Conservation (phyloP, 2,888 invertebrate species). For the Zhuqinia jingwanae region DNA sequence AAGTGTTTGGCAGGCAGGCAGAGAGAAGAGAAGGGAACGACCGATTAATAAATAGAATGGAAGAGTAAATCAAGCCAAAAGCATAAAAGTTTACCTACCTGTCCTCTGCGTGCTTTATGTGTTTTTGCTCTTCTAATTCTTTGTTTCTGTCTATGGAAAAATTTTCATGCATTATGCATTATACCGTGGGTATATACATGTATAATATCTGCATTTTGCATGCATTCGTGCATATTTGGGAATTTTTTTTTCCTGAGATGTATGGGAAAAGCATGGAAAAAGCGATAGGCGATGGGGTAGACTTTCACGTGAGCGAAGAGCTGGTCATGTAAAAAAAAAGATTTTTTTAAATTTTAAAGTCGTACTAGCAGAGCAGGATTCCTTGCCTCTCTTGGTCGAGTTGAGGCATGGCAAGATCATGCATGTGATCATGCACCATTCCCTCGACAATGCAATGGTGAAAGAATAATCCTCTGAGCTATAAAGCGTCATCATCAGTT, state of each 20-base stretch:
- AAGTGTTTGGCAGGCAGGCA: neutral
- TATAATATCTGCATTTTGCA: neutral
- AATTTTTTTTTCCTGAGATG: neutral
- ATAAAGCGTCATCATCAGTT: no score
- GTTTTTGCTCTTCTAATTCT: neutral
- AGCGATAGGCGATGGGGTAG: neutral
- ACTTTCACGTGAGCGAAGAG: neutral
- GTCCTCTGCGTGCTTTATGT: neutral
- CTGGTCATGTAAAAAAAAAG: no score
- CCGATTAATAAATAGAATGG: slow-evolving; percentile 48
- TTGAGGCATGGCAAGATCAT: no score
- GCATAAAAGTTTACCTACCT: neutral
- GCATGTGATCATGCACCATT: no score
- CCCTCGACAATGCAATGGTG: no score
- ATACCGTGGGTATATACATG: neutral
- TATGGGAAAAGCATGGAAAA: neutral
- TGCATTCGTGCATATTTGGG: neutral
- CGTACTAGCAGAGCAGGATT: no score
- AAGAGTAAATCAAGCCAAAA: slow-evolving; percentile 4
- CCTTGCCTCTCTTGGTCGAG: no score
- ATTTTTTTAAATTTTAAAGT: no score
- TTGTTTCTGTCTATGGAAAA: neutral
- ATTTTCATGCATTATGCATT: slow-evolving; percentile 1
- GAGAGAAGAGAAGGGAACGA: slow-evolving; percentile 33
- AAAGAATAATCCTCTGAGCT: no score